These are phyloP conservation scores for Himalopsyche japonica DNA, from an alignment of 2,888 invertebrate species.

Conservation along the genomic window DNA sequence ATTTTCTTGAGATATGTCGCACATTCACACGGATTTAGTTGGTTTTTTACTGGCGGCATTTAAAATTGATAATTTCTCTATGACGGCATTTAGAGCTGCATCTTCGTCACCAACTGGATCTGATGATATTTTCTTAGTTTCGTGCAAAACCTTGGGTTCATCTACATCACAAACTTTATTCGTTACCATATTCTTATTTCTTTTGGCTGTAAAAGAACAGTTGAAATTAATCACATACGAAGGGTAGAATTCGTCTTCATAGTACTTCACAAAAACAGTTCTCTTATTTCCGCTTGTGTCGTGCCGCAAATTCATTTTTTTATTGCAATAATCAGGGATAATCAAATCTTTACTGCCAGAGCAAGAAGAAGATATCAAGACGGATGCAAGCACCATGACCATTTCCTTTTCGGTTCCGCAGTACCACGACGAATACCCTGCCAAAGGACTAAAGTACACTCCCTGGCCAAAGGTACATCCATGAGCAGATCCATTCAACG, in stretches of 20 bases:
- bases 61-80: neutral
- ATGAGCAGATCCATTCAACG: slow-evolving; percentile 28
- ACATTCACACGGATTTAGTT: neutral
- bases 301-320: neutral
- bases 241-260: neutral
- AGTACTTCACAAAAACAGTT: neutral
- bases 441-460: neutral
- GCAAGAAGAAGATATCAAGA: neutral
- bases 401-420: neutral
- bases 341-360: neutral
- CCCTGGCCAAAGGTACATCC: neutral
- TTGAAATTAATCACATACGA: neutral
- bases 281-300: neutral
- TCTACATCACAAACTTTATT: neutral
- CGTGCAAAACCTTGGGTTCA: neutral
- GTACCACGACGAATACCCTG: neutral
- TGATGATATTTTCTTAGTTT: neutral
- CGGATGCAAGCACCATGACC: neutral
- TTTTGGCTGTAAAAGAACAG: neutral
- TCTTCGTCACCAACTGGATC: neutral
- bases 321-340: neutral
- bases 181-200: neutral
- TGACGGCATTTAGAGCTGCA: neutral
- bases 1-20: too few relatives aligned
- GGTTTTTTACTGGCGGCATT: neutral